Base-by-base conservation (phyloP, 2,113 vertebrate species). In the Carassius auratus region DNA sequence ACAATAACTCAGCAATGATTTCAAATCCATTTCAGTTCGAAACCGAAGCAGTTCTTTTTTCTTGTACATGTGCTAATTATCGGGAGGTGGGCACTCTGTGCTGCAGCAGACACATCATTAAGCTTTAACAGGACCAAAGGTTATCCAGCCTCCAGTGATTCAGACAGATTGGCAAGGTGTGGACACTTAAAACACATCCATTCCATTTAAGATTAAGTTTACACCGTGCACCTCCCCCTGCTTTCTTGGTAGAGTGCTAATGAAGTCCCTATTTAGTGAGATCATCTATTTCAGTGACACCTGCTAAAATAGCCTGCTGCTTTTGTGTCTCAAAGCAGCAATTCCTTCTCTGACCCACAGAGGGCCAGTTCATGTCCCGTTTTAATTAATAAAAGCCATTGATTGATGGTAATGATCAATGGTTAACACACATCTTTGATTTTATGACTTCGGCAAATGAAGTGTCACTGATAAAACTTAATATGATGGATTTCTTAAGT, bases 91-190 rank as follows among this genome's bases (percentile, higher is more conserved):
- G 73, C n/a, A 57, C 48, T 45, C 45, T 3, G 62, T 66, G 76
- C 78, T 26, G 68, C 80, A 36, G n/a, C 50, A 77, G 74, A 45
- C 50, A 81, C 82, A 55, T 81, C 76, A 76, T 81, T 84, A 84
- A 26, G 76, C 57, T 88, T 86, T 84, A 84, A 71, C 23, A 77
- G 87, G 87, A 77, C 76, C 61, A 61, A 79, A 81, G 85, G 85
- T 81, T 45, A 80, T 62, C 59, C 23, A 14, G 61, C 76, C 82
- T 68, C 85, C 26, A 66, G 87, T 48, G 76, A 81, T 61, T 61
- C 38, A 64, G 45, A 66, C 77, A 81, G 85, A 76, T 71, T 76
- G 85, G 79, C 79, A 76, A 83, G 85, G 81, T 84, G 76, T 71
- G 81, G 75, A 84, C 66, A 85, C 75, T 83, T 85, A 64, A 83